Conservation (phyloP, 2,888 invertebrate genomes). For the Rotaria socialis region DNA sequence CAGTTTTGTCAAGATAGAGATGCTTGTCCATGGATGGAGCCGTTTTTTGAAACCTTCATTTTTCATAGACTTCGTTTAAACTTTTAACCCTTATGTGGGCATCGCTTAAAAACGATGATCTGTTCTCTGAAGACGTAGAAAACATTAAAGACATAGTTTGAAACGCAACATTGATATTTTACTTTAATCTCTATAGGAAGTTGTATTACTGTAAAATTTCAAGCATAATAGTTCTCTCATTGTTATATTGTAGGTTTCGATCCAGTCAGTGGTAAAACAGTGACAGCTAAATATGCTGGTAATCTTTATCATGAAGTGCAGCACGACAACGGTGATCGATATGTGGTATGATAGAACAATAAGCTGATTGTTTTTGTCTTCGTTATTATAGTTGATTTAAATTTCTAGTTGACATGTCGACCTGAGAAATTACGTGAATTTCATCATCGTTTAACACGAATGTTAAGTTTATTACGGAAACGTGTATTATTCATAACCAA, state of each 20-base stretch:
- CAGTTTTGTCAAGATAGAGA: too few relatives aligned
- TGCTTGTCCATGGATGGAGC: too few relatives aligned
- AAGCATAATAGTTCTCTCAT: neutral
- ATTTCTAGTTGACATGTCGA: constrained; percentile 52
- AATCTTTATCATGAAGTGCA: constrained; percentile 52
- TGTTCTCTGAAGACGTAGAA: too few relatives aligned
- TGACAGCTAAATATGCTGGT: constrained; percentile 52
- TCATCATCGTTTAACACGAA: constrained; percentile 53
- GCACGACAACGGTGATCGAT: constrained; percentile 34
- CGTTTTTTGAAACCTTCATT: too few relatives aligned
- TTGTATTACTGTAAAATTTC: too few relatives aligned
- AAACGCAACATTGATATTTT: too few relatives aligned
- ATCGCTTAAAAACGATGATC: too few relatives aligned
- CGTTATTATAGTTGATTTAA: neutral
- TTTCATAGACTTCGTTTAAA: too few relatives aligned
- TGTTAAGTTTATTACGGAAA: constrained; percentile 53
- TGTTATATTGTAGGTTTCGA: constrained; percentile 52
- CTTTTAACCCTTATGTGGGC: too few relatives aligned
- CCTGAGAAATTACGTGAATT: constrained; percentile 54
- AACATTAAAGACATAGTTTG: too few relatives aligned
- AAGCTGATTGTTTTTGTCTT: neutral
- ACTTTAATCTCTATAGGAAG: too few relatives aligned
- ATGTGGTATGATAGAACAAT: constrained; percentile 20
- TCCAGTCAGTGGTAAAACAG: constrained; percentile 56
- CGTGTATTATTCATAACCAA: constrained; percentile 58